phyloP scores from a whole-genome alignment of 2,797 vertebrate genomes.

The Ctenopoma kingsleyae region DNA sequence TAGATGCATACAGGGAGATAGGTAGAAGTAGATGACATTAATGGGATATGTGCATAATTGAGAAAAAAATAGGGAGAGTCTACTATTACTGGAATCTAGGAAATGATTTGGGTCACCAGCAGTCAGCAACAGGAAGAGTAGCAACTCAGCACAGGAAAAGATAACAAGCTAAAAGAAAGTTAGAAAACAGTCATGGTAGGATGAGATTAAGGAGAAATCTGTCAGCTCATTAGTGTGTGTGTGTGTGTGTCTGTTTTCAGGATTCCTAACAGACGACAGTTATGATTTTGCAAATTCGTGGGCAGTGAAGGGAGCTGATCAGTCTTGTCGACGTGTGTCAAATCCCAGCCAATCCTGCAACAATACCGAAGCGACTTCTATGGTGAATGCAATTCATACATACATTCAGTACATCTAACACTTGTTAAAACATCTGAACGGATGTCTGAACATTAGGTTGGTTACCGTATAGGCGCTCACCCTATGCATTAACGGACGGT shows the following conservation, averaged over 20 bases:
- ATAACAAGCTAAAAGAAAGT: conserved; percentile 68
- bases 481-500: no score
- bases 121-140: conserved; percentile 75
- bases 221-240: conserved; percentile 39
- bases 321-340: conserved; percentile 86
- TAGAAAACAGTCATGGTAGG: conserved; percentile 56
- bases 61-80: conserved; percentile 15
- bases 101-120: conserved; percentile 70
- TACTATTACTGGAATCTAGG: conserved; percentile 73
- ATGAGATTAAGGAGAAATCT: conserved; percentile 70
- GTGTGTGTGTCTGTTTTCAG: conserved; percentile 74
- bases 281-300: conserved; percentile 97
- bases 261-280: conserved; percentile 88
- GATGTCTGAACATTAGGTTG: background rate
- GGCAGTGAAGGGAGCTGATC: conserved; percentile 88
- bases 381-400: conserved; percentile 60
- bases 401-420: background rate
- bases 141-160: conserved; percentile 74
- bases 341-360: conserved; percentile 88
- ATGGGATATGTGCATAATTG: conserved; percentile 1
- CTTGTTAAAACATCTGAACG: background rate
- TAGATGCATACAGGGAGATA: conserved; percentile 56
- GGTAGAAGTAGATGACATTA: background rate
- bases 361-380: conserved; percentile 80
- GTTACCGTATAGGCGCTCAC: no score